A percentile compares a stretch with the other conserved stretches of the same genome.
Evolutionary conservation across 2,888 invertebrate species (phyloP).

Genomic region (Pyralis farinalis): DNA sequence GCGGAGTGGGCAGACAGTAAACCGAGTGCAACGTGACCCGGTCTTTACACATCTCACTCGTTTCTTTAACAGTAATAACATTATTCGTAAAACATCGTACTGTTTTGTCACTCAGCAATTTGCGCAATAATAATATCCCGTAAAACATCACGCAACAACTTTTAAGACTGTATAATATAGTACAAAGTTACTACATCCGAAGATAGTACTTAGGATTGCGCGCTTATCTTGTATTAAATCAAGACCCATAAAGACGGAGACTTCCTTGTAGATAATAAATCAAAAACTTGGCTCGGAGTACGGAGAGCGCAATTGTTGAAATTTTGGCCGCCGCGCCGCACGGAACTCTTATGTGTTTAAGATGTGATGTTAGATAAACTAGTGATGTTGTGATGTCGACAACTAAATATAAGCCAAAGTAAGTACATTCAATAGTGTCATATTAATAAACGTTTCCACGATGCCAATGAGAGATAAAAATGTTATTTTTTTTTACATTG

Average conservation of each 20-base stretch:
- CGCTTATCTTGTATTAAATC: conserved; percentile 27
- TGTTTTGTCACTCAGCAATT: background rate
- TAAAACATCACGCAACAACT: background rate
- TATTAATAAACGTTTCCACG: too few relatives aligned
- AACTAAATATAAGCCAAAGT: too few relatives aligned
- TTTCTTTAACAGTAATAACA: too few relatives aligned
- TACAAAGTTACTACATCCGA: too few relatives aligned
- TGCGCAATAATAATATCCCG: background rate
- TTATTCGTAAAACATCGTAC: too few relatives aligned
- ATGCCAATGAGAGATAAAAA: too few relatives aligned
- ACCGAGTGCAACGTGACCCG: too few relatives aligned
- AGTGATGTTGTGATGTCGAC: conserved; percentile 9
- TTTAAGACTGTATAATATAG: background rate
- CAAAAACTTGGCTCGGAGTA: conserved; percentile 52
- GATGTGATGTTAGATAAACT: conserved; percentile 26
- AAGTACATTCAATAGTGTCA: too few relatives aligned
- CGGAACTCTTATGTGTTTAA: conserved; percentile 43
- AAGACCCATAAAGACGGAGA: conserved; percentile 23
- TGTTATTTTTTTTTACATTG: too few relatives aligned
- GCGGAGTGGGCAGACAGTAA: too few relatives aligned
- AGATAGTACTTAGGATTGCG: conserved; percentile 8
- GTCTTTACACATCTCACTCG: too few relatives aligned
- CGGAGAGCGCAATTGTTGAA: conserved; percentile 37
- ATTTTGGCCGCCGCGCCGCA: conserved; percentile 39
- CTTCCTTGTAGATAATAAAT: conserved; percentile 32